Evolutionary conservation across 2,797 vertebrate species (phyloP), one percentile per base, ranked within the genome.

Genomic region (Setipinna tenuifilis): DNA sequence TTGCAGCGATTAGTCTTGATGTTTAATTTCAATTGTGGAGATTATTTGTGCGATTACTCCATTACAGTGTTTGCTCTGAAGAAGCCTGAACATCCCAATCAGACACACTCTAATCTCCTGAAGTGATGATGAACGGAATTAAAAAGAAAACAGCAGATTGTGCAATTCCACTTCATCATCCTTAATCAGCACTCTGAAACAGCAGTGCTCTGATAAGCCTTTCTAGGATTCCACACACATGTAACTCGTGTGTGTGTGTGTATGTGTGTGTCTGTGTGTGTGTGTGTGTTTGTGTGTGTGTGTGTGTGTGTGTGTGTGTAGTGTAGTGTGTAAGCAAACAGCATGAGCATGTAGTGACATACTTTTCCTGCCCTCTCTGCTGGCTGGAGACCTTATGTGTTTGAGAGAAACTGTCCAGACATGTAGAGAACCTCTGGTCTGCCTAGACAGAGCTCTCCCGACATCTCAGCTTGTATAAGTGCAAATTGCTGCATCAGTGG

Each of bases 381-480:
- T 10, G 71, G 35, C 31, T 1, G 35, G 71, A 31, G 17, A 75
- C 31, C 71, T 0, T 9, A 12, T 31, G 17, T 19, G 71, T 78
- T 19, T 19, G 71, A 41, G 17, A 0, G 16, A 78, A 17, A 44
- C 31, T 25, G 71, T 78, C 35, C 71, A 44, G 71, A 21, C 71
- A 9, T 44, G 7, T 19, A 31, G 68, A 35, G 65, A 12, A 44
- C 35, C 71, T 78, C 19, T 78, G 35, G 31, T 44, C 41, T 17
- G 6, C 35, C 71, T 7, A 35, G 75, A 61, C 65, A 54, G 58
- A 48, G 82, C 35, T 84, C 17, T 41, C 48, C 31, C 71, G 48
- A 82, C 82, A n/a, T 14, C 54, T 59, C 68, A 41, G 44, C 41
- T 82, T 41, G n/a, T 25, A 57, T 84, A 48, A 82, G 50, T 84